Base-by-base conservation (phyloP, 2,888 invertebrate species). In the Sialis lutaria region DNA sequence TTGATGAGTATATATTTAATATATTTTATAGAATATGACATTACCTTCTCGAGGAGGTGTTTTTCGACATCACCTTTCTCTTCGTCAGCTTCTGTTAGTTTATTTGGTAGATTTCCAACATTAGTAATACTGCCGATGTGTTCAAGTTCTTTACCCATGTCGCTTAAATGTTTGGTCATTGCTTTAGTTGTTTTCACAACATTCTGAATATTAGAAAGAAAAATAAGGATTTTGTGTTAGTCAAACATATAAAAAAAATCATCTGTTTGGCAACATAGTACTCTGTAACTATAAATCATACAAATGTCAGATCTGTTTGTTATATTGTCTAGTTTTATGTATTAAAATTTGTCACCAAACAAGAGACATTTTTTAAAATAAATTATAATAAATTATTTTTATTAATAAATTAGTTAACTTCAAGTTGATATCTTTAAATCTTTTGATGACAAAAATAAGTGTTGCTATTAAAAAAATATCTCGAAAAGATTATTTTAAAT, bases 131-230 rank as follows among this genome's bases (percentile, higher is more conserved):
- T 81, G 54, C 81, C 79, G 53, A 92, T 88, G 49, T 78, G 74
- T 58, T 89, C 89, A 60, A 92, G 70, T 66, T 91, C 90, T 63
- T 85, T 88, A 45, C 83, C 80, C 91, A 92, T 92, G 63, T 92
- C 91, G 57, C 84, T 83, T 60, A 91, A 69, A 63, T 88, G 84
- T 66, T 89, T 89, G 53, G 82, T 79, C 61, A 85, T 84, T 58
- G 81, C 79, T 67, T 89, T 91, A 68, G 88, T 85, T 67, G 84
- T 85, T 68, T 90, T 90, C 53, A 87, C 83, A 60, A 86, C 86
- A 62, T 78, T 79, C 81, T 87, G 68, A 53, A 72, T 70, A 53
- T 55, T 51, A 56, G 50, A 53, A 54, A 50, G 32, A 40, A 35
- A 35, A n/a, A 35, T n/a, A 35, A 10, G 10, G 10, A n/a, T 35